Conservation (phyloP, 1,140 invertebrate species). For the Oscheius sp. region DNA sequence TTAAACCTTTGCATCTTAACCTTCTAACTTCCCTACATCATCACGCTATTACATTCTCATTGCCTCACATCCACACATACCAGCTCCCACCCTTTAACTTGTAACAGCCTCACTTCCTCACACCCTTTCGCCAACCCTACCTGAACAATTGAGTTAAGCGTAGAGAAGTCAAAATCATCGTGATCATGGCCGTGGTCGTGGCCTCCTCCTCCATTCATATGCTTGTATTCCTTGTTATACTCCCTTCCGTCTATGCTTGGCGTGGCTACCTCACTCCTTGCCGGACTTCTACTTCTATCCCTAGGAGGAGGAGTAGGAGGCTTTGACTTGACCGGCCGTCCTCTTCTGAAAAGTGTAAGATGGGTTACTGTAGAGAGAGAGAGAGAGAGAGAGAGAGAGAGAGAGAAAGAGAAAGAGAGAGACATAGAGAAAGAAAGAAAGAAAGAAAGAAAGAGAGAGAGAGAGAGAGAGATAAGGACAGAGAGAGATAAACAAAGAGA, state of each 20-base stretch:
- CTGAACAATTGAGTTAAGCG: conserved; percentile 40
- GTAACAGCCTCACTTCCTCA: background rate
- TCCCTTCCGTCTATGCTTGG: conserved; percentile 20
- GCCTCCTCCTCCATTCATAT: background rate
- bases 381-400: no score
- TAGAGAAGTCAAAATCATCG: conserved; percentile 32
- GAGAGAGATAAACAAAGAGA: no score
- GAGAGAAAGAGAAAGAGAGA: no score
- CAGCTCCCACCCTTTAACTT: background rate
- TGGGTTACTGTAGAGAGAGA: no score
- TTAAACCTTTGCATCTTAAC: no score
- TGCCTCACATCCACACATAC: background rate
- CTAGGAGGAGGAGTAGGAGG: conserved; percentile 56
- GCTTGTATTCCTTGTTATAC: background rate
- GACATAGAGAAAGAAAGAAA: no score
- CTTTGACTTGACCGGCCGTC: conserved; percentile 41
- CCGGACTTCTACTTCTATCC: conserved; percentile 34
- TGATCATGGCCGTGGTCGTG: conserved; percentile 29
- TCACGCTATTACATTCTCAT: background rate
- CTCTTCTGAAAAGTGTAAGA: background rate
- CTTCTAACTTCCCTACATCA: no score
- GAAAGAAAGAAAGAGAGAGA: no score
- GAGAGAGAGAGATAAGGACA: no score
- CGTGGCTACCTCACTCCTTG: conserved; percentile 21
- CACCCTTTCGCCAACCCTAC: background rate